Evolutionary conservation across 2,797 vertebrate species (phyloP).

Genomic region (Propithecus perrieri): DNA sequence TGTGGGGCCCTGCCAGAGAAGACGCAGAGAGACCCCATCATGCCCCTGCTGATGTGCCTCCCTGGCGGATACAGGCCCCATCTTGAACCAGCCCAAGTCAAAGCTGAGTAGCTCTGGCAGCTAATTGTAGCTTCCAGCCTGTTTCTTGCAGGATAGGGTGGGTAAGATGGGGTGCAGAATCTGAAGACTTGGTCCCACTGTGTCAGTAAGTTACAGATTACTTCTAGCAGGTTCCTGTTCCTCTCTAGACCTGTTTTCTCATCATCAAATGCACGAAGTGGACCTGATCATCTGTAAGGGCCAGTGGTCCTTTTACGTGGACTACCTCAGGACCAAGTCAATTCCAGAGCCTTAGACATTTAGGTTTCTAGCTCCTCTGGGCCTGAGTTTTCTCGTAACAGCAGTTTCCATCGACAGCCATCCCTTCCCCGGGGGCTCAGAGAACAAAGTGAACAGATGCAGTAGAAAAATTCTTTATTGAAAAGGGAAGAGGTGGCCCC

Average conservation of each 20-base stretch:
- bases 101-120: not conserved
- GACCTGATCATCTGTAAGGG: not conserved
- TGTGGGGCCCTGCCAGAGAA: constrained; percentile 6
- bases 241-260: constrained; percentile 1
- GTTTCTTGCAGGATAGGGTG: not conserved
- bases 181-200: not conserved
- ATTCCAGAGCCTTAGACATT: not conserved
- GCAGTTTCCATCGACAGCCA: not conserved
- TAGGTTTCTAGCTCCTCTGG: not conserved
- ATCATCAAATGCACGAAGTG: not conserved
- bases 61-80: not conserved
- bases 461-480: constrained; percentile 80
- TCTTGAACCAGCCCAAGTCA: not conserved
- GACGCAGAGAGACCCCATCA: not conserved
- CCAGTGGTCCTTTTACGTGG: not conserved
- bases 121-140: not conserved
- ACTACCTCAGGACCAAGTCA: not conserved
- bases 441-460: constrained; percentile 20
- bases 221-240: not conserved
- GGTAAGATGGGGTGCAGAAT: not conserved
- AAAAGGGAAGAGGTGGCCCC: constrained; percentile 50
- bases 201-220: not conserved
- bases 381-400: constrained; percentile 11
- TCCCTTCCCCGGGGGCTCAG: not conserved
- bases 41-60: not conserved